phyloP scores from a whole-genome alignment of 2,797 vertebrate species.

The Chelon auratus region DNA sequence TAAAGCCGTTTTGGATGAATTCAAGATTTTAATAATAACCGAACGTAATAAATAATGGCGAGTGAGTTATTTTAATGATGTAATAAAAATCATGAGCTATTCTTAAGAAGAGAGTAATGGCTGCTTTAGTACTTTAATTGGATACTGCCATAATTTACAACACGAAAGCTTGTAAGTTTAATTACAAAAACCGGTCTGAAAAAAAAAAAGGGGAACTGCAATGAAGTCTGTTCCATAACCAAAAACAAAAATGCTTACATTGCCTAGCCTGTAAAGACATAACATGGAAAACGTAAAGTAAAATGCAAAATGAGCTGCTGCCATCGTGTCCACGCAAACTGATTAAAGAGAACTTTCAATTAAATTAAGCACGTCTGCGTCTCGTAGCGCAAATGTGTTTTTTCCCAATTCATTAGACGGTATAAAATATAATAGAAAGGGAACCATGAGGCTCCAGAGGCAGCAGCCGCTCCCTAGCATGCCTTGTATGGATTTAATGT shows the following conservation, averaged over 20 bases:
- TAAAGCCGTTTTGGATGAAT: not conserved
- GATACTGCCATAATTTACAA: not conserved
- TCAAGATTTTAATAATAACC: not conserved
- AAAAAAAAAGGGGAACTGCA: not conserved
- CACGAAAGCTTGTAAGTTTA: not conserved
- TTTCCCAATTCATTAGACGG: slow-evolving; percentile 29
- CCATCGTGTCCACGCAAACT: not conserved
- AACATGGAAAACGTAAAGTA: not conserved
- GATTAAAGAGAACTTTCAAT: slow-evolving; percentile 15
- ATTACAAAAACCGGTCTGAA: not conserved
- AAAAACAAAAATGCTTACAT: not conserved
- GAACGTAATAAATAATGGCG: not conserved
- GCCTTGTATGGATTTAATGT: slow-evolving; percentile 32
- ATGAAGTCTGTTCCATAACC: not conserved
- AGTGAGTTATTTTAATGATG: not conserved
- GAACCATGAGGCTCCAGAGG: slow-evolving; percentile 3
- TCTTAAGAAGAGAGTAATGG: not conserved
- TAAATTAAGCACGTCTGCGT: slow-evolving; percentile 25
- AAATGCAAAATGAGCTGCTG: not conserved
- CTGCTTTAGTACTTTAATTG: not conserved
- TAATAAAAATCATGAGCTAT: not conserved
- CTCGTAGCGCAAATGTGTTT: slow-evolving; percentile 5
- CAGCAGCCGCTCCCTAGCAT: slow-evolving; percentile 1
- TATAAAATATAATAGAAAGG: slow-evolving; percentile 6
- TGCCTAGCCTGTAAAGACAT: not conserved